Conservation (phyloP, 2,797 vertebrate species). For the Philypnodon macrostomus region DNA sequence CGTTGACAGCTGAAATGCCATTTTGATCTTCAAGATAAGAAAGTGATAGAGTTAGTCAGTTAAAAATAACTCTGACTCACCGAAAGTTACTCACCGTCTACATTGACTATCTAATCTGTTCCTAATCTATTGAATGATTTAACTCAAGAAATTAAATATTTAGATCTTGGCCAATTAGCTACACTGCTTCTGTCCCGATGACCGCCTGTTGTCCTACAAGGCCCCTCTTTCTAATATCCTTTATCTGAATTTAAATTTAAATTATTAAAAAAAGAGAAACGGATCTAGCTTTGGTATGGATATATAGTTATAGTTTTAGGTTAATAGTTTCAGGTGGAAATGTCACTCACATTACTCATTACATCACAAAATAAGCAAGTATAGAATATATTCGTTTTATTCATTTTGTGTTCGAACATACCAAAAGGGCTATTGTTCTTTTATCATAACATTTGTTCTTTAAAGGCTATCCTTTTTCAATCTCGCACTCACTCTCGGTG, state of each 20-base stretch:
- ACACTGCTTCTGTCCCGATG: conserved; percentile 44
- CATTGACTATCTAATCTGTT: conserved; percentile 42
- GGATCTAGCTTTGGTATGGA: conserved; percentile 53
- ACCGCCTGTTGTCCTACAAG: conserved; percentile 51
- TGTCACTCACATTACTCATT: conserved; percentile 48
- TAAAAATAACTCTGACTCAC: conserved; percentile 12
- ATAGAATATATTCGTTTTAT: neutral
- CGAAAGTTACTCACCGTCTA: conserved; percentile 42
- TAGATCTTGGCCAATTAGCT: conserved; percentile 69
- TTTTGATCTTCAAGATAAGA: neutral
- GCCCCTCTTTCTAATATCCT: conserved; percentile 58
- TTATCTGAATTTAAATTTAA: conserved; percentile 70
- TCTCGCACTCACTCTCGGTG: conserved; percentile 32
- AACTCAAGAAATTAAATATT: conserved; percentile 76
- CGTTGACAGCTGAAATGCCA: neutral
- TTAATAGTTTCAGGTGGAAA: conserved; percentile 53
- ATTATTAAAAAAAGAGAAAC: conserved; percentile 58
- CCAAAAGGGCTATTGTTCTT: neutral
- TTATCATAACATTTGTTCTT: conserved; percentile 3
- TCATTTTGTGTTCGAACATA: conserved; percentile 1
- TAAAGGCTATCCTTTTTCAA: conserved; percentile 11
- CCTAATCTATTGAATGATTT: conserved; percentile 71
- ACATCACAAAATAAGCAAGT: conserved; percentile 12
- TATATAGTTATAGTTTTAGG: conserved; percentile 65
- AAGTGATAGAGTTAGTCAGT: too few relatives aligned